A percentile compares a stretch with the other conserved stretches of the same genome.
These are phyloP conservation scores for Rhyzopertha dominica DNA, from an alignment of 1,140 invertebrate genomes.

Conservation along the genomic window DNA sequence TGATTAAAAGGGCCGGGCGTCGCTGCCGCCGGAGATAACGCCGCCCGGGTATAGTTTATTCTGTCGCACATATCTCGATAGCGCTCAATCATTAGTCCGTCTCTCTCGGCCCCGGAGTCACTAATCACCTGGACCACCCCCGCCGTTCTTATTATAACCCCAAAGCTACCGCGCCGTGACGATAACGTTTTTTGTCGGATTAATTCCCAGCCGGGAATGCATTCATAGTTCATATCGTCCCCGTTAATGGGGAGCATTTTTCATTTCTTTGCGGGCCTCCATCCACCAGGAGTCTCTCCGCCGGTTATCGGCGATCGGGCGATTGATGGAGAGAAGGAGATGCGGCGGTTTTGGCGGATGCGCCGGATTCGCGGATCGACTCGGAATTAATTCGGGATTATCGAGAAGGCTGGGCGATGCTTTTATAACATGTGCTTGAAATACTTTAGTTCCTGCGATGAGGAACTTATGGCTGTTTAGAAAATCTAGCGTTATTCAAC, in stretches of 20 bases:
- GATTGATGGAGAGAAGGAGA: too few relatives aligned
- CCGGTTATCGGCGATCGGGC: too few relatives aligned
- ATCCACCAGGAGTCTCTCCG: too few relatives aligned
- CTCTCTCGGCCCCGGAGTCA: conserved; percentile 28
- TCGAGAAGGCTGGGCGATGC: too few relatives aligned
- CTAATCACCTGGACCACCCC: conserved; percentile 35
- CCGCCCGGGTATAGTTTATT: conserved; percentile 33
- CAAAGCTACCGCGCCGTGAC: conserved; percentile 26
- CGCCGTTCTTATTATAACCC: conserved; percentile 16
- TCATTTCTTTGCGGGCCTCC: too few relatives aligned
- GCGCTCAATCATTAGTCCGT: conserved; percentile 38
- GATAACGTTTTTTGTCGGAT: conserved; percentile 40
- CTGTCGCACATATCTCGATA: conserved; percentile 36
- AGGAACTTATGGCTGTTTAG: too few relatives aligned
- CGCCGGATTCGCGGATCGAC: too few relatives aligned
- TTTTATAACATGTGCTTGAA: too few relatives aligned
- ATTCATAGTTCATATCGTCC: conserved; percentile 45
- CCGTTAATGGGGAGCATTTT: conserved; percentile 43
- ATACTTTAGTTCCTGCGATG: too few relatives aligned
- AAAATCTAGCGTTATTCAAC: too few relatives aligned
- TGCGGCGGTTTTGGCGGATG: too few relatives aligned
- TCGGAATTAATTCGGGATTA: too few relatives aligned
- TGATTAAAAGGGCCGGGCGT: conserved; percentile 39
- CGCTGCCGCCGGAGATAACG: conserved; percentile 36
- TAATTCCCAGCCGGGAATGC: conserved; percentile 43